Percentiles rank a stretch among this genome's conserved stretches.
Conservation (phyloP, 92 coral and sea anemone genomes). For the Porites cylindrica region DNA sequence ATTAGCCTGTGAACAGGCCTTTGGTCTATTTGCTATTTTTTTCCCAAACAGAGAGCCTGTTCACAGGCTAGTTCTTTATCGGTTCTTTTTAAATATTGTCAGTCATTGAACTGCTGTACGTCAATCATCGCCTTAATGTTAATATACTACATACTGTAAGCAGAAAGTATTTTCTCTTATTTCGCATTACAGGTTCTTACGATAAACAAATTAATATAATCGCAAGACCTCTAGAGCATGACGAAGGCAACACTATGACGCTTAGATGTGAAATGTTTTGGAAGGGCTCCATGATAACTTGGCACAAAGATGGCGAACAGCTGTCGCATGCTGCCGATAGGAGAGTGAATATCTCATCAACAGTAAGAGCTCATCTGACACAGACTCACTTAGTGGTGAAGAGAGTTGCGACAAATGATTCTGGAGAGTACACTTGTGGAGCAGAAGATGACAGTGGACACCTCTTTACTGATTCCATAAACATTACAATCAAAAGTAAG, state of each 20-base stretch:
- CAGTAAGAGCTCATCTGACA: neutral
- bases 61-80: too few species aligned
- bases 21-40: too few species aligned
- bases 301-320: conserved; percentile 17
- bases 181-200: neutral
- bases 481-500: conserved; percentile 61
- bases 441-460: conserved; percentile 20
- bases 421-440: conserved; percentile 58
- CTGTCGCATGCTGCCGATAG: neutral
- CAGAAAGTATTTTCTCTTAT: neutral
- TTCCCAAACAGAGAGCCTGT: too few species aligned
- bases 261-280: conserved; percentile 2
- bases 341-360: neutral
- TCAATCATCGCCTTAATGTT: too few species aligned
- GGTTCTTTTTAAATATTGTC: too few species aligned
- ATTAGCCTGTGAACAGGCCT: too few species aligned
- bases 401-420: conserved; percentile 36
- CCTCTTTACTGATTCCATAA: neutral
- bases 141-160: too few species aligned
- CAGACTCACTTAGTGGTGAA: conserved; percentile 7
- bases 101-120: too few species aligned
- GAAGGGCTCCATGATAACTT: neutral
- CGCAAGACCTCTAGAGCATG: neutral
- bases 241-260: neutral
- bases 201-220: neutral